Conservation (phyloP, 2,888 invertebrate species). For the Dasysyrphus albostriatus region DNA sequence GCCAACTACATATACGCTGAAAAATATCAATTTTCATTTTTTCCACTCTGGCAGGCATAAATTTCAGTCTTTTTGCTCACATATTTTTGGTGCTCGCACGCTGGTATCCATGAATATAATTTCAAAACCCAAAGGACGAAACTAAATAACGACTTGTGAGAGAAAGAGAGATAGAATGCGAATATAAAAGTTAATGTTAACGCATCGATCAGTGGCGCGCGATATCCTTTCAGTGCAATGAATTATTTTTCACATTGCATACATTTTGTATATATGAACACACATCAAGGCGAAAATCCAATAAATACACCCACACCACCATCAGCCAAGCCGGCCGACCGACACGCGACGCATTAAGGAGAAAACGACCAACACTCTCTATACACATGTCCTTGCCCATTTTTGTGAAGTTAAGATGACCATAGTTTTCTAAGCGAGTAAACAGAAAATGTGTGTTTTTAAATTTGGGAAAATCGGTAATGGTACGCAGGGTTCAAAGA, state of each 20-base stretch:
- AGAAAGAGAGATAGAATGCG: neutral
- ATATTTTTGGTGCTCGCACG: neutral
- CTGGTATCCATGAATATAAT: slow-evolving; percentile 26
- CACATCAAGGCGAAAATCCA: slow-evolving; percentile 58
- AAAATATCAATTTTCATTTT: slow-evolving; percentile 73
- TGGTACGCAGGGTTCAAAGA: too few relatives aligned
- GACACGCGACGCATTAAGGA: neutral
- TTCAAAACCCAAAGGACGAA: slow-evolving; percentile 52
- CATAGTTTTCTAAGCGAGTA: neutral
- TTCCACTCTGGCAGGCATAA: slow-evolving; percentile 70
- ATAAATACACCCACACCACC: slow-evolving; percentile 36
- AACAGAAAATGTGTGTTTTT: too few relatives aligned
- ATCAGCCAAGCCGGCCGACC: neutral
- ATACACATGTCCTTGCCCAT: neutral
- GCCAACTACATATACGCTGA: neutral
- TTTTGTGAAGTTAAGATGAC: neutral
- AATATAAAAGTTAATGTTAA: slow-evolving; percentile 66
- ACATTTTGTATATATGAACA: slow-evolving; percentile 39
- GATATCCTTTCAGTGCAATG: slow-evolving; percentile 68
- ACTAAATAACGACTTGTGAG: slow-evolving; percentile 25
- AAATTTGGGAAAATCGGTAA: too few relatives aligned
- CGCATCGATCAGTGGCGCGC: slow-evolving; percentile 73
- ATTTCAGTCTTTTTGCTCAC: slow-evolving; percentile 47
- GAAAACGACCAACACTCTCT: neutral
- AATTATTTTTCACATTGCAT: slow-evolving; percentile 61